phyloP scores from a whole-genome alignment of 2,113 vertebrate species.

The Pelusios castaneus region DNA sequence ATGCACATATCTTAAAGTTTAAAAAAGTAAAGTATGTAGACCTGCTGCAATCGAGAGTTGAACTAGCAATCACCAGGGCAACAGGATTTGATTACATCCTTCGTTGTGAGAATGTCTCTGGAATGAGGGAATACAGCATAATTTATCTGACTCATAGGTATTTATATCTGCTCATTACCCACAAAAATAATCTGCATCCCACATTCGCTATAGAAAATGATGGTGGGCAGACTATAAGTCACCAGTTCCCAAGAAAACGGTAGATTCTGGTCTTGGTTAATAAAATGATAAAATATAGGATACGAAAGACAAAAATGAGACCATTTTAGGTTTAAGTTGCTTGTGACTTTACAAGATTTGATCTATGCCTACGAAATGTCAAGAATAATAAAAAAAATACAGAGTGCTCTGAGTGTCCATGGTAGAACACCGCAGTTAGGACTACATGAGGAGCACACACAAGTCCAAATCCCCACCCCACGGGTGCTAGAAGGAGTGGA shows the following conservation, averaged over 20 bases:
- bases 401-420: not conserved
- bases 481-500: not conserved
- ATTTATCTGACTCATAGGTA: conserved; percentile 48
- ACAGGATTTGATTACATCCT: conserved; percentile 24
- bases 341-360: not conserved
- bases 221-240: not conserved
- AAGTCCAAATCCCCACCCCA: not conserved
- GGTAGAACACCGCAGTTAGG: not conserved
- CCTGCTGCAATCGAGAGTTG: not conserved
- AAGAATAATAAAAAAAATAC: not conserved
- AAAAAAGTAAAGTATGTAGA: not conserved
- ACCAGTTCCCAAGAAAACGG: not conserved
- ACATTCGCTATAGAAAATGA: not conserved
- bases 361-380: not conserved
- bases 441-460: no score
- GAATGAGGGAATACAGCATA: conserved; percentile 26
- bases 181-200: not conserved
- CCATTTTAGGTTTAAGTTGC: not conserved
- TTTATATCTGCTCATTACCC: conserved; percentile 48
- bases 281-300: not conserved
- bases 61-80: conserved; percentile 48
- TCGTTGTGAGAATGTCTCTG: not conserved
- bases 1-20: not conserved
- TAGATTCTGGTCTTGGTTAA: not conserved
- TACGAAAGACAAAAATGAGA: not conserved